These are phyloP conservation scores for Pangasius krempfi DNA, from an alignment of 2,797 vertebrate species.

Conservation along the genomic window DNA sequence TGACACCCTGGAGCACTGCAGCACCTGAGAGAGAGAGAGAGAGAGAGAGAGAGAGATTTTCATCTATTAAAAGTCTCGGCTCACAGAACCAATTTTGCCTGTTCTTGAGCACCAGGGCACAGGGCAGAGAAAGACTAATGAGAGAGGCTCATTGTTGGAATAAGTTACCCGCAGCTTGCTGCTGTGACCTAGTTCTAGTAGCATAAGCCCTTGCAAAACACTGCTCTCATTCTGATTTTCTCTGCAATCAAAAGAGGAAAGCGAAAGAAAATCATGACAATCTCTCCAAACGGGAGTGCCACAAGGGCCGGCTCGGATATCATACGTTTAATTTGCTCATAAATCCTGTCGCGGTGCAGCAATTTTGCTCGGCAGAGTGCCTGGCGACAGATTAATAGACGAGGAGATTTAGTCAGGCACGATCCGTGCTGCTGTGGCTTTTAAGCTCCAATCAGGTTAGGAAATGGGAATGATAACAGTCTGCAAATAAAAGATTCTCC, in stretches of 20 bases:
- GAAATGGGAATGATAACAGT: conserved; percentile 78
- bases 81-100: conserved; percentile 54
- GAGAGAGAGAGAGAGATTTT: conserved; percentile 30
- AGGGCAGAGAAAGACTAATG: conserved; percentile 65
- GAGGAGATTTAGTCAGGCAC: conserved; percentile 79
- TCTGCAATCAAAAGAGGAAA: conserved; percentile 67
- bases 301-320: conserved; percentile 65
- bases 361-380: conserved; percentile 70
- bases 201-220: conserved; percentile 59
- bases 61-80: conserved; percentile 55
- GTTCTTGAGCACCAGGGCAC: conserved; percentile 51
- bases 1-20: conserved; percentile 50
- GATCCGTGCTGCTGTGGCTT: conserved; percentile 81
- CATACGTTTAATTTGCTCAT: conserved; percentile 77
- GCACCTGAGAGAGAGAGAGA: conserved; percentile 34
- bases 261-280: conserved; percentile 61
- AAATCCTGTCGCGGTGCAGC: conserved; percentile 72
- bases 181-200: conserved; percentile 65
- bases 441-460: conserved; percentile 81
- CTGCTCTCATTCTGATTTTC: conserved; percentile 62
- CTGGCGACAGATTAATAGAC: conserved; percentile 78
- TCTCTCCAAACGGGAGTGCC: conserved; percentile 67
- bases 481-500: conserved; percentile 79
- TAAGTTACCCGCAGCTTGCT: conserved; percentile 52
- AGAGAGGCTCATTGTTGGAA: conserved; percentile 55